Base-by-base conservation (phyloP, 2,888 invertebrate species). In the Tenthredo amoena region DNA sequence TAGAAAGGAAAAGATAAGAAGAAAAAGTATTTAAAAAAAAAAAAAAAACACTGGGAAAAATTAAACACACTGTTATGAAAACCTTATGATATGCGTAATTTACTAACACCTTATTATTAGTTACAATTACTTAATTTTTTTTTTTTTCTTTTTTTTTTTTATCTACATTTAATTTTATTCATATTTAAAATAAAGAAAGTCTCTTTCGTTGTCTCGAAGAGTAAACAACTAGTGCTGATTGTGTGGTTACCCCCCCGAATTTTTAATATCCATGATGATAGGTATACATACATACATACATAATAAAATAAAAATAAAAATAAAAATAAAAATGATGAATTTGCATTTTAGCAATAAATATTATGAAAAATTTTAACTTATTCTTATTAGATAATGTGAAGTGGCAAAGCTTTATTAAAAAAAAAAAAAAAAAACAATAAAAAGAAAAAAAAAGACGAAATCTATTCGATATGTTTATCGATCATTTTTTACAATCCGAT, bases 61-160 rank as follows among this genome's bases (percentile, higher is more conserved):
- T 87, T 87, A 87, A 89, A 88, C 81, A 87, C 87, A 87, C 86
- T 86, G 87, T 88, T 89, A 87, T 65, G 58, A 86, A 89, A 82
- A 82, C 83, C 83, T 85, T 86, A 88, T 86, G 88, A 87, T 88
- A 88, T 89, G 89, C 87, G 86, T 88, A 86, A 88, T 87, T 89
- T 85, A 87, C 87, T 88, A 88, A 88, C 26, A 62, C 58, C 72
- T 74, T 84, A 84, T 84, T 74, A 74, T 76, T 84, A 83, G 62
- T 83, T 83, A 83, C 83, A 71, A 68, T 83, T 83, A 68, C 65
- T 68, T 83, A 83, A 40, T 31, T 34, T 18, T n/a, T 77, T 55
- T 55, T 77, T 77, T 31, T 77, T 77, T n/a, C 50, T 55, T 77
- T 5, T 40, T 40, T 76, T 76, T 79, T 79, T 31, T 79, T 34